Base-by-base conservation (phyloP, 1,140 invertebrate genomes). In the Drosophila mayri region DNA sequence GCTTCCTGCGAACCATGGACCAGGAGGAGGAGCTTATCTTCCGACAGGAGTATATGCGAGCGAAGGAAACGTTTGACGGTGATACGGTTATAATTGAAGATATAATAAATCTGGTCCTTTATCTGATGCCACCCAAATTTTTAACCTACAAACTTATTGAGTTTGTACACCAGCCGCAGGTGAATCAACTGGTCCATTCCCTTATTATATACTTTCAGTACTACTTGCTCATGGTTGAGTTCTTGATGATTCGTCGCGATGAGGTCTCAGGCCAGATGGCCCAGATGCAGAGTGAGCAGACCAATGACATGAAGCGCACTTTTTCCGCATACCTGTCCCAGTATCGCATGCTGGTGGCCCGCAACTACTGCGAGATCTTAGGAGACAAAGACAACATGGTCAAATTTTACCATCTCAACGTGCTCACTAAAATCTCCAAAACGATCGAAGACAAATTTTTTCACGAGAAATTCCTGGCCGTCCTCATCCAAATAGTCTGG, bases 171-270 rank as follows among this genome's bases (percentile, higher is more conserved):
- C 65, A 65, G 2, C 60, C 66, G n/a, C 72, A 76, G 1, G 76
- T 91, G 1, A 57, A 81, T 20, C 11, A 50, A 20, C 52, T 92
- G 9, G 18, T 91, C 0, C 86, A 91, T 44, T 70, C 91, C 1
- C 54, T 92, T 0, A 65, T 91, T 32, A 92, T 92, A 8, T 92
- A 92, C 68, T 92, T 92, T 35, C 91, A 92, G 55, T 79, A 92
- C 52, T 92, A 77, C 38, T 22, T 92, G 6, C 88, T 80, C 7
- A 20, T 92, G 52, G 86, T 91, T 0, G 91, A 92, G 38, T 92
- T 83, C 16, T 59, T 92, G 7, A 44, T 92, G 16, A 91, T 92
- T n/a, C 83, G 90, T 1, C 73, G 90, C 0, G 91, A 92, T 41
- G 91, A 92, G 38, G 55, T 91, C 1, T n/a, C 57, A 1, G 83